A percentile compares a stretch with the other conserved stretches of the same genome.
Conservation (phyloP, 2,797 vertebrate genomes). For the Phoeniculus purpureus region DNA sequence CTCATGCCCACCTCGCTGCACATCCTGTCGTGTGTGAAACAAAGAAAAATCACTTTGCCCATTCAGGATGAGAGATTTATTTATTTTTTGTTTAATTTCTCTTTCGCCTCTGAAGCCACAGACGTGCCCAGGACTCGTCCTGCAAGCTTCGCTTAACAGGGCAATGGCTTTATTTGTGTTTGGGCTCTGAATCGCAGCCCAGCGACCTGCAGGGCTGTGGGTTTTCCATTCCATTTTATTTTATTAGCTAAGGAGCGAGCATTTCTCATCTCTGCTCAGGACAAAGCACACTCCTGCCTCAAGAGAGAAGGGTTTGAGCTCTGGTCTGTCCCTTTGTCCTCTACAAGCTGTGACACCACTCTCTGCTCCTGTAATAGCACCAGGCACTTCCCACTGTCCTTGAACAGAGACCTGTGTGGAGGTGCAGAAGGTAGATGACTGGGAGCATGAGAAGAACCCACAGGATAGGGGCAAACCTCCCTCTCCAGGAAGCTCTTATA, state of each 20-base stretch:
- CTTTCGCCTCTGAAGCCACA: neutral
- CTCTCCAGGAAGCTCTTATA: rapidly evolving
- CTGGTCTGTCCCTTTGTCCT: neutral
- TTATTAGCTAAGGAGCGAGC: neutral
- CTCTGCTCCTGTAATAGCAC: neutral
- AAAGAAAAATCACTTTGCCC: neutral
- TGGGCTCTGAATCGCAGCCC: slow-evolving; percentile 14
- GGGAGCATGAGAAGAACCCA: neutral
- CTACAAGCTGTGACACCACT: neutral
- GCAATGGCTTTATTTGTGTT: slow-evolving; percentile 37
- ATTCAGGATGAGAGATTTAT: neutral
- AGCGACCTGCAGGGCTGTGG: neutral
- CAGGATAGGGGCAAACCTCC: neutral
- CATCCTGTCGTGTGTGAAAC: neutral
- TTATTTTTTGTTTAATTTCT: neutral
- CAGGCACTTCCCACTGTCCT: neutral
- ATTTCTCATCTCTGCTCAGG: neutral
- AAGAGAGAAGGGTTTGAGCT: neutral
- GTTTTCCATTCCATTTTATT: neutral
- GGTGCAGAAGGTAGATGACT: neutral
- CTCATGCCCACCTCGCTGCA: rapidly evolving
- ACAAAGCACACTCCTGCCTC: neutral
- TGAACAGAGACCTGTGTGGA: neutral
- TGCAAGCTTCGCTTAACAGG: slow-evolving; percentile 5
- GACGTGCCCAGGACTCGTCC: neutral